Evolutionary conservation across 2,888 invertebrate genomes (phyloP), one percentile per base, ranked within the genome.

Genomic region (Himalopsyche japonica): DNA sequence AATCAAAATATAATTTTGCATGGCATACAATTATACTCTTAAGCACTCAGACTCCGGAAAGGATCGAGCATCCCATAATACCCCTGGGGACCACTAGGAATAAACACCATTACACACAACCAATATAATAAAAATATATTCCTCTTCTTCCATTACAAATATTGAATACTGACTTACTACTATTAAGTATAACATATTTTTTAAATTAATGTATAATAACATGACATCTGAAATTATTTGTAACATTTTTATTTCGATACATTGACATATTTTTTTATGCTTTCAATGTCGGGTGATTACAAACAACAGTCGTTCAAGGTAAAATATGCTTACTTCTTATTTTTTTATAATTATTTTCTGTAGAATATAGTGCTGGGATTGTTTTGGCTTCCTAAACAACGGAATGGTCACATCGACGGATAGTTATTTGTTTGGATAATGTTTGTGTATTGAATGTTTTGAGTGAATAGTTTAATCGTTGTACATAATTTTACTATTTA

Each of bases 251-350:
- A 48, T 77, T 82, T 81, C 79, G 34, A 64, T 81, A 86, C 82
- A 86, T 84, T 87, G 83, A 86, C 86, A 84, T 85, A 86, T 87
- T 86, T 87, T 82, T 87, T 87, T 87, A 82, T 86, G 84, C 86
- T 86, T 86, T 87, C 87, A 86, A 86, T 86, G 85, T 86, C 84
- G 87, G 86, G 85, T 84, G 83, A 82, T 81, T 80, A 85, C 85
- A 82, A 85, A 85, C 87, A 83, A 87, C 89, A 89, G 89, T 89
- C 89, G 57, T 89, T 89, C 87, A 88, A 89, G 89, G 89, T 89
- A 88, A 89, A 88, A 87, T 87, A 81, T 85, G 86, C 86, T 87
- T 86, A 78, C 85, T 86, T 79, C 70, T 77, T 81, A 85, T 85
- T 87, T 85, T 70, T 83, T 82, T 84, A 84, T 84, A 57, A 82